Evolutionary conservation across 2,888 invertebrate species (phyloP).

Genomic region (Philhelius pedissequus): DNA sequence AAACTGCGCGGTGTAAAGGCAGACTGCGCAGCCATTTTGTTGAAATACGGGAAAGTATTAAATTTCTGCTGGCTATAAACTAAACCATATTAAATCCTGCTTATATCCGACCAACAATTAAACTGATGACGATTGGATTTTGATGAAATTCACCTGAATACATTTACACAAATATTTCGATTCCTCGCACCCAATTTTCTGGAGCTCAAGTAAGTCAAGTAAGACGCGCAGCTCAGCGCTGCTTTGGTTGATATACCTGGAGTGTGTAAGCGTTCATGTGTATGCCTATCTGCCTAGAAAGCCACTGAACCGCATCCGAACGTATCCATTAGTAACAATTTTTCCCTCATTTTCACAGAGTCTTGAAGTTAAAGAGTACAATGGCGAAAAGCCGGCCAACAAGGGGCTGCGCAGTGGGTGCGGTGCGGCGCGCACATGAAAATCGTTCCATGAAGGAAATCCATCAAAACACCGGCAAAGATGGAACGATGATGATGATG

Average conservation of each 20-base stretch:
- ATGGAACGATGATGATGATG: conserved; percentile 20
- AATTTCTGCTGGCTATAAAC: too few relatives aligned
- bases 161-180: conserved; percentile 40
- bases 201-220: conserved; percentile 65
- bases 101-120: too few relatives aligned
- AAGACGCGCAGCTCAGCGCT: conserved; percentile 42
- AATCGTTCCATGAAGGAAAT: conserved; percentile 63
- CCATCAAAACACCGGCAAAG: conserved; percentile 61
- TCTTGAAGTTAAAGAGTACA: conserved; percentile 17
- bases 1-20: too few relatives aligned
- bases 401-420: neutral
- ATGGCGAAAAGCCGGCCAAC: conserved; percentile 15
- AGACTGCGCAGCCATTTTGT: too few relatives aligned
- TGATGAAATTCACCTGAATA: conserved; percentile 12
- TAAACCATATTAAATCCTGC: too few relatives aligned
- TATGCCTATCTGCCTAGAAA: conserved; percentile 61
- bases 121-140: too few relatives aligned
- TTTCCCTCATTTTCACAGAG: conserved; percentile 68
- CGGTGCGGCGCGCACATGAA: conserved; percentile 53
- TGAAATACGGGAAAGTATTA: too few relatives aligned
- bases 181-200: conserved; percentile 66
- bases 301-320: conserved; percentile 69
- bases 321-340: conserved; percentile 68
- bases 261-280: conserved; percentile 46
- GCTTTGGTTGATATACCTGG: neutral